These are phyloP conservation scores for Eupithecia subfuscata DNA, from an alignment of 2,888 invertebrate species.

Conservation along the genomic window DNA sequence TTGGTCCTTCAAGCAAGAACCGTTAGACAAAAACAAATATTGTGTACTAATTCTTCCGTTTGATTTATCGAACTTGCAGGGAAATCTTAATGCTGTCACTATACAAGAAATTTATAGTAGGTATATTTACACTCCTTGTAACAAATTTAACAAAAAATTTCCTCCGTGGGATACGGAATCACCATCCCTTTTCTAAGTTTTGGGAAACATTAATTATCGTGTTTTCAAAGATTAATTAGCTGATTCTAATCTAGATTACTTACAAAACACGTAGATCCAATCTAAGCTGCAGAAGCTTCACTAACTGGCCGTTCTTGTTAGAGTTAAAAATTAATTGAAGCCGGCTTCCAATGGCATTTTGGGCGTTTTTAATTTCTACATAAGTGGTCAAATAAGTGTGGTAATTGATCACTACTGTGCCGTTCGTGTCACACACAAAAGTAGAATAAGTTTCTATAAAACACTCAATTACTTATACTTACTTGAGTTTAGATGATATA, in stretches of 20 bases:
- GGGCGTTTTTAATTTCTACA: neutral
- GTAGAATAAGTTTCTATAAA: neutral
- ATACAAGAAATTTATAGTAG: no score
- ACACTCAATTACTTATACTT: no score
- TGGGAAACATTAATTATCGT: neutral
- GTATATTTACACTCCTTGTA: no score
- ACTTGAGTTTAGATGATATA: no score
- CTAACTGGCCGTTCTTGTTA: conserved; percentile 20
- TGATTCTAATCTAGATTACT: conserved; percentile 33
- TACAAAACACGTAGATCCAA: conserved; percentile 30
- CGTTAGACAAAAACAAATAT: neutral
- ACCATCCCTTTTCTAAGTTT: neutral
- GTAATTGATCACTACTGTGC: neutral
- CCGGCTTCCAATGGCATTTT: conserved; percentile 37
- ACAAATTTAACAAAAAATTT: no score
- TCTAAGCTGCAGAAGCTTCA: conserved; percentile 38
- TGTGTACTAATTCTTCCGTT: no score
- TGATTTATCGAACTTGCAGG: no score
- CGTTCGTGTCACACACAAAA: neutral
- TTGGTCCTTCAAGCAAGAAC: neutral
- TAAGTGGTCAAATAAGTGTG: neutral
- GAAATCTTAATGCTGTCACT: no score
- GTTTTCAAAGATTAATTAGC: conserved; percentile 3
- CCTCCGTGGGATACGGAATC: no score
- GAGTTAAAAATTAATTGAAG: conserved; percentile 31